A percentile compares a stretch with the other conserved stretches of the same genome.
Evolutionary conservation across 2,888 invertebrate genomes (phyloP).

Genomic region (Eupithecia subfuscata): DNA sequence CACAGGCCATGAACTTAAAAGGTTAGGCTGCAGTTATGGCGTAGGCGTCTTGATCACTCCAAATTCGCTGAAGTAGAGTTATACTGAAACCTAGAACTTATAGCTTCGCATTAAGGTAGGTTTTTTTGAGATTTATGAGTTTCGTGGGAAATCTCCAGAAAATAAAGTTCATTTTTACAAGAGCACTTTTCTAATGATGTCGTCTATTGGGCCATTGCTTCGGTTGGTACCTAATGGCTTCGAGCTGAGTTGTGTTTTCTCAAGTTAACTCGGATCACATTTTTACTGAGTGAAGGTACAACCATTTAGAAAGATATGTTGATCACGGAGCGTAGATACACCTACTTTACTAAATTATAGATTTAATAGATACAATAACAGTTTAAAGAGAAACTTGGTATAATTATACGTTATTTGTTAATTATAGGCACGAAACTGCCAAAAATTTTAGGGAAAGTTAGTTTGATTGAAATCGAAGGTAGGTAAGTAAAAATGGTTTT

Average conservation of each 20-base stretch:
- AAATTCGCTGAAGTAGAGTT: background rate
- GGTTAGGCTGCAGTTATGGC: background rate
- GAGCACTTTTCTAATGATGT: constrained; percentile 6
- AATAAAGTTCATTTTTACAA: constrained; percentile 3
- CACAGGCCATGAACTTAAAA: background rate
- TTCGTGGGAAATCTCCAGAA: background rate
- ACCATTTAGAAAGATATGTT: background rate
- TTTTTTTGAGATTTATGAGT: background rate
- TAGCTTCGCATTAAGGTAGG: background rate
- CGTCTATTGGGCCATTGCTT: constrained; percentile 4
- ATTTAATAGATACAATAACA: background rate
- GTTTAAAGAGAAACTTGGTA: background rate
- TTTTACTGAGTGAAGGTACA: background rate
- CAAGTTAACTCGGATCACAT: background rate
- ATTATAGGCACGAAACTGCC: background rate
- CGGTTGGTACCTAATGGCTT: background rate
- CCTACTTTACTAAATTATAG: background rate
- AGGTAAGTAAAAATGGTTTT: background rate
- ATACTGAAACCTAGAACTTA: background rate
- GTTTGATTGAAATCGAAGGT: background rate
- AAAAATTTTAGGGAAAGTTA: background rate
- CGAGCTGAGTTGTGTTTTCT: background rate
- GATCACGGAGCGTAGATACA: background rate
- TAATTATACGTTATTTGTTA: background rate
- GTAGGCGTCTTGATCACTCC: background rate